phyloP scores from a whole-genome alignment of 2,113 vertebrate genomes.

The Ciconia stormi region DNA sequence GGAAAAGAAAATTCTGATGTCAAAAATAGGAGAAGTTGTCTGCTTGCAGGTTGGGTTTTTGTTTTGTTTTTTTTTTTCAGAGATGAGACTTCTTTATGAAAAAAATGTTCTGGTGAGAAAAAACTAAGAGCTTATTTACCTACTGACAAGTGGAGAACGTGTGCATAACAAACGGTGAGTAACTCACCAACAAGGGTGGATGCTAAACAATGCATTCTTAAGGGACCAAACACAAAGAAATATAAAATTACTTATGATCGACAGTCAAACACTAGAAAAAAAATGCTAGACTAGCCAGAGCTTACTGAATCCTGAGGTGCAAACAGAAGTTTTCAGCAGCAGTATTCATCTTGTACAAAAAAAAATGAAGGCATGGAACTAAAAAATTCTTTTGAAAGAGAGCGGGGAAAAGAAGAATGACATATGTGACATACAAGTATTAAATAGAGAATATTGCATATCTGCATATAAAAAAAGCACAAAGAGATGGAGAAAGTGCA shows the following conservation, averaged over 20 bases:
- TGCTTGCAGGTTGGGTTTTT: neutral
- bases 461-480: neutral
- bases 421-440: neutral
- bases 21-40: neutral
- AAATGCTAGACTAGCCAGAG: neutral
- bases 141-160: neutral
- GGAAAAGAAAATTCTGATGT: neutral
- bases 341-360: neutral
- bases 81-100: neutral
- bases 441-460: neutral
- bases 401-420: rapidly evolving
- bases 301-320: neutral
- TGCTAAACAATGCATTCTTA: neutral
- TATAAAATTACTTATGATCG: neutral
- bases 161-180: neutral
- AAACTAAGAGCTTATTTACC: neutral
- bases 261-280: neutral
- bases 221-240: neutral
- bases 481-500: neutral
- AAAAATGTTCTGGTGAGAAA: neutral
- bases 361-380: neutral
- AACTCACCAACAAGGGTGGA: neutral
- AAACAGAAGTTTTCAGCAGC: neutral
- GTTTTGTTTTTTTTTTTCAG: no score
- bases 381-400: neutral